Evolutionary conservation across 92 coral and sea anemone species (phyloP), one percentile per base, ranked within the genome.

Genomic region (Phymanthus crucifer): DNA sequence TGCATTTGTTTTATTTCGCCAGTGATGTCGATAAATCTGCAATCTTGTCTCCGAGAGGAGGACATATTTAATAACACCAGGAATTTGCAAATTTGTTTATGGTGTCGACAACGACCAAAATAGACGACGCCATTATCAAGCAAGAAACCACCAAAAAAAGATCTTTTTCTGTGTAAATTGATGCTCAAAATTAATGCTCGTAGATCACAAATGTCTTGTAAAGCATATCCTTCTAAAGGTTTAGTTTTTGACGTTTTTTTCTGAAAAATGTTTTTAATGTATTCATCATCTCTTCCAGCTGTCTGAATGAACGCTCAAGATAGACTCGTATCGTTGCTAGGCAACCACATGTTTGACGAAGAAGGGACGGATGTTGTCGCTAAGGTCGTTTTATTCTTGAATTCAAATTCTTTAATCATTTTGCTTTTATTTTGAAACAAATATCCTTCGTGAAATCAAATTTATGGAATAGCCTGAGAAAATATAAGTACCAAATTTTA

Each of bases 61-160:
- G 48, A 40, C 52, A 71, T 36, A 71, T 8, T 71, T 71, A 36
- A 71, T 71, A 38, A 14, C 50, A 38, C 75, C 75, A 36, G 75
- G 75, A 71, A 36, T 71, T 40, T 71, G 75, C 56, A 71, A 71
- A 71, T 24, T 71, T 71, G 52, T 71, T 71, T 71, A 36, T 38
- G 75, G 36, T 37, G 50, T 40, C 52, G 48, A 71, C 48, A 71
- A 3, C 12, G 48, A 38, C 68, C 26, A 29, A 61, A 61, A 54
- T 54, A 54, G 64, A 54, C 18, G 68, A 5, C 68, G 10, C 26
- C 2, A 6, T 7, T n/a, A 26, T 27, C 35, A 29, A 10, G 16
- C 6, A 24, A 57, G 24, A 57, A 57, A 10, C 3, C 8, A 6
- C 10, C 5, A 26, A 61, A 29, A 61, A 10, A 27, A 1, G 4